Percentiles rank a stretch among this genome's conserved stretches.
Conservation (phyloP, 2,888 invertebrate species). For the Callyntrura sp. region DNA sequence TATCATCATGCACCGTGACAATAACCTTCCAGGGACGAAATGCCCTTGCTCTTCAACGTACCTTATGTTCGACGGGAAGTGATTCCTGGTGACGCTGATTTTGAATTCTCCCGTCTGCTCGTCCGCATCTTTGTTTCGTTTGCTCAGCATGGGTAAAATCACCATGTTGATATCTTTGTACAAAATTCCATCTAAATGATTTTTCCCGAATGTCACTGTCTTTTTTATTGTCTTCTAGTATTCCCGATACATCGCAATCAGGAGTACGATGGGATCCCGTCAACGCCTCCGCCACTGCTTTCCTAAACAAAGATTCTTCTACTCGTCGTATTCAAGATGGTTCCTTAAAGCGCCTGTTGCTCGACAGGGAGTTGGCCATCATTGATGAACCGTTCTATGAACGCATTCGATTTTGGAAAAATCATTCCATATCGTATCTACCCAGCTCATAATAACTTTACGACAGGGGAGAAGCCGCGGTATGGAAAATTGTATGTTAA, state of each 20-base stretch:
- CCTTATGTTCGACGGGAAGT: constrained; percentile 60
- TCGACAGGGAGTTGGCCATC: neutral
- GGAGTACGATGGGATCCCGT: constrained; percentile 37
- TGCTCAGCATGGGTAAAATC: constrained; percentile 62
- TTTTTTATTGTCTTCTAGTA: neutral
- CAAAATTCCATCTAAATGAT: neutral
- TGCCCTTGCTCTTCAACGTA: constrained; percentile 63
- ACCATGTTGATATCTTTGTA: neutral
- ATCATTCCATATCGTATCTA: constrained; percentile 53
- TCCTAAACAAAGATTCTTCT: neutral
- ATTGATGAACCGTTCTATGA: constrained; percentile 53
- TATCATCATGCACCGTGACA: too few relatives aligned
- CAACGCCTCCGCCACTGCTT: neutral
- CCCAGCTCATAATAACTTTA: too few relatives aligned
- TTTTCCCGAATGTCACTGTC: neutral
- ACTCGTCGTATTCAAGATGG: neutral
- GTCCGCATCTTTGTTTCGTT: constrained; percentile 52
- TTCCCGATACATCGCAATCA: constrained; percentile 1
- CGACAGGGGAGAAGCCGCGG: too few relatives aligned
- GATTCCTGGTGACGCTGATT: constrained; percentile 57
- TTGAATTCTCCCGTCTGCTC: constrained; percentile 55
- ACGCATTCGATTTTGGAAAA: constrained; percentile 44
- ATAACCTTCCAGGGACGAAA: constrained; percentile 68
- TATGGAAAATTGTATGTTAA: too few relatives aligned
- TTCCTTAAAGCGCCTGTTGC: neutral